Evolutionary conservation across 2,113 vertebrate species (phyloP), one percentile per base, ranked within the genome.

Genomic region (Polypterus senegalus): DNA sequence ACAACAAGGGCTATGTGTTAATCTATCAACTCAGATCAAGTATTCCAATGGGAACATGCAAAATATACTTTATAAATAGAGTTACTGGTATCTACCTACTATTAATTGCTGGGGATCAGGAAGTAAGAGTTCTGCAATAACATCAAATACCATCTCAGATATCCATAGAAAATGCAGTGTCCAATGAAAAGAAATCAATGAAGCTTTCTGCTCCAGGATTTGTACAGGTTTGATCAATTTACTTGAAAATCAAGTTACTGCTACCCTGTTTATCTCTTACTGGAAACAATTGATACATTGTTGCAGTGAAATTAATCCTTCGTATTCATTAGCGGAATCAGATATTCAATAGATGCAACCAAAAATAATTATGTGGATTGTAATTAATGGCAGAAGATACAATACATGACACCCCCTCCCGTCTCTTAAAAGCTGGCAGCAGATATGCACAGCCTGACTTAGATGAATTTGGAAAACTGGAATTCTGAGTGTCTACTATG

Each of bases 261-360:
- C 67, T 74, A 70, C 72, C 68, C 67, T 69, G 69, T 59, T 67
- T 72, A 72, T 74, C 78, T 75, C 82, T 89, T 88, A 84, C 84
- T 89, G 87, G 81, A 90, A 93, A 89, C 75, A 81, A 90, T 85
- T 84, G 80, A 89, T 89, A 80, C 75, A 82, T 88, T 90, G 81
- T 84, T 86, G 86, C 81, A 85, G 81, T 84, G 88, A 92, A 91
- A 91, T 92, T 81, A 91, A 91, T 88, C 84, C 81, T 82, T 75
- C 72, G 72, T 89, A 90, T 90, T 92, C 89, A 90, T 92, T 91
- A 91, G 75, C 76, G 78, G 80, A 87, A 86, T 90, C 80, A 87
- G 82, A 87, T 88, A 81, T 89, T 82, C 81, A 83, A 79, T 92
- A 88, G 85, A 80, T 79, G 79, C 65, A 73, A 78, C 76, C 77